Conservation (phyloP, 2,888 invertebrate genomes). For the Caenorhabditis sulstoni region DNA sequence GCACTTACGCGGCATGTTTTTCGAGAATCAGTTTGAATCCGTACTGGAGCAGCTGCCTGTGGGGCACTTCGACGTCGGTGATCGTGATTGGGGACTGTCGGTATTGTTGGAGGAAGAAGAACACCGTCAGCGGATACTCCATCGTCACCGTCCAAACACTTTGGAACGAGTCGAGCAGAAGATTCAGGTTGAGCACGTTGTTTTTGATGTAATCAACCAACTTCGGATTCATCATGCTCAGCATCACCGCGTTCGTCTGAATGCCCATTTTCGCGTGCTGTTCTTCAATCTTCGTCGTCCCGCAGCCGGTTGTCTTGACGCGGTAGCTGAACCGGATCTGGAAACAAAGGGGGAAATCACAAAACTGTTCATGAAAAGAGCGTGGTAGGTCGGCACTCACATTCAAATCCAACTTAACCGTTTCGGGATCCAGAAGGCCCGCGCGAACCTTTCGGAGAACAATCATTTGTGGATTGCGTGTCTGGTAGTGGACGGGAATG, state of each 20-base stretch:
- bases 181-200: conserved; percentile 10
- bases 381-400: conserved; percentile 11
- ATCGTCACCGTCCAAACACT: conserved; percentile 10
- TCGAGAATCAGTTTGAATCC: conserved; percentile 9
- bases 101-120: conserved; percentile 25
- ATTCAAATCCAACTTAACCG: conserved; percentile 7
- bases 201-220: neutral
- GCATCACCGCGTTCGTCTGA: conserved; percentile 14
- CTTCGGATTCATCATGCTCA: conserved; percentile 4
- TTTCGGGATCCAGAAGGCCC: neutral
- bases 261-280: neutral
- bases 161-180: conserved; percentile 3
- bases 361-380: neutral
- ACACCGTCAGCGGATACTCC: conserved; percentile 12
- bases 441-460: neutral
- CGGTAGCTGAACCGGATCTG: conserved; percentile 10
- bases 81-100: conserved; percentile 10
- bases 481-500: neutral
- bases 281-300: neutral
- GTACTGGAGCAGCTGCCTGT: neutral
- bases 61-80: neutral
- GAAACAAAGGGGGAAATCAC: neutral
- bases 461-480: conserved; percentile 1
- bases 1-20: conserved; percentile 18
- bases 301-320: neutral